Conservation (phyloP, 2,888 invertebrate genomes). For the Tinea semifulvella region DNA sequence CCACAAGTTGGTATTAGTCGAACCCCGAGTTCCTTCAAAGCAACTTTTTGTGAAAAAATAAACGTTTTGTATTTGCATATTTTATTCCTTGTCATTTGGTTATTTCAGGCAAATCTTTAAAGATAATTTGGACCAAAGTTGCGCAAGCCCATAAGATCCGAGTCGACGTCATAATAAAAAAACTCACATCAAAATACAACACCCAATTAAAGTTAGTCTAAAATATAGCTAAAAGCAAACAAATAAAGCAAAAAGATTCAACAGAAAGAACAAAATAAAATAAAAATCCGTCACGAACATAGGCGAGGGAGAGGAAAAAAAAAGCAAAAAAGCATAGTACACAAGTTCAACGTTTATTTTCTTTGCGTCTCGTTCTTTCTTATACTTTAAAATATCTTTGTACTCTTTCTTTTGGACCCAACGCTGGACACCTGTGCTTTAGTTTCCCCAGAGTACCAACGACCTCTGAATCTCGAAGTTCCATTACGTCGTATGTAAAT, state of each 20-base stretch:
- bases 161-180: constrained; percentile 9
- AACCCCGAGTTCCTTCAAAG: no score
- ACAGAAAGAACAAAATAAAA: constrained; percentile 50
- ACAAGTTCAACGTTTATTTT: constrained; percentile 68
- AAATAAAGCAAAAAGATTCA: constrained; percentile 50
- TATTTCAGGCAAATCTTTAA: no score
- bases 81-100: no score
- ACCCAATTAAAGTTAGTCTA: constrained; percentile 31
- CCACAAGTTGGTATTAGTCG: no score
- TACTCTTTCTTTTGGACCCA: constrained; percentile 47
- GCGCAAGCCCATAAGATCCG: constrained; percentile 18
- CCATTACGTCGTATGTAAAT: constrained; percentile 36
- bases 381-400: constrained; percentile 25
- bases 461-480: constrained; percentile 46
- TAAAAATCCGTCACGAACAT: constrained; percentile 64
- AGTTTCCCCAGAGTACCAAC: constrained; percentile 67
- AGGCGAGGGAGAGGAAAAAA: constrained; percentile 60
- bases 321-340: constrained; percentile 50
- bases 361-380: constrained; percentile 50
- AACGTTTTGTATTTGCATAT: no score
- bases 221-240: constrained; percentile 58
- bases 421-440: constrained; percentile 68
- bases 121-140: constrained; percentile 15
- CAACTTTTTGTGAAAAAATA: no score
- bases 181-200: constrained; percentile 17